Base-by-base conservation (phyloP, 2,113 vertebrate genomes). In the Limnothrissa miodon region DNA sequence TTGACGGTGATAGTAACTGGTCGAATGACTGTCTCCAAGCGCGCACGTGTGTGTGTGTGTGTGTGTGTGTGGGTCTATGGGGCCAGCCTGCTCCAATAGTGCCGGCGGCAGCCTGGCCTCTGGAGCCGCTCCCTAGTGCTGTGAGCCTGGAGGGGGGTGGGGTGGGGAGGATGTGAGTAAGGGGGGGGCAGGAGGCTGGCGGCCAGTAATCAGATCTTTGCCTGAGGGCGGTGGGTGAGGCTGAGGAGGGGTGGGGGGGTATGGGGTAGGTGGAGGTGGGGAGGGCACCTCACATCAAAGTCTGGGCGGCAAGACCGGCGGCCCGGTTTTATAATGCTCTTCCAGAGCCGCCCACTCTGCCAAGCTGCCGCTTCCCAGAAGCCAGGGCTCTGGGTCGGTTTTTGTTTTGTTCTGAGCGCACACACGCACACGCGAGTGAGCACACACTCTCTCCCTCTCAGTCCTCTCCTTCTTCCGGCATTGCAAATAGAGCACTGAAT, bases 341-440 rank as follows among this genome's bases (percentile, higher is more conserved):
- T 89, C 88, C 88, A 87, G 86, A 85, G 62, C 66, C 66, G 88
- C 86, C 86, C 85, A 86, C 88, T 86, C 86, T 86, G 84, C 86
- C 88, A 89, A 89, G 87, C 88, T 89, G 88, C 88, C 86, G 86
- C 86, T 89, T 89, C 81, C 85, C 83, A 48, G 86, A 87, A 86
- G 86, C 88, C 88, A 87, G 85, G 82, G 82, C 86, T 85, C 82
- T 84, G 88, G 86, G 88, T 86, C 87, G 86, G 87, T 29, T 74
- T 74, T 3, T 74, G 86, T 89, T 29, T 74, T 74, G 13, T 74
- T 74, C 66, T 74, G 29, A 74, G 66, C 66, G 4, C 86, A 87
- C 87, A 84, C 85, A 84, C 82, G 42, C 42, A 42, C 42, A 42
- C 85, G 85, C 85, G 84, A 83, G 86, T 82, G 6, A 2, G 6